phyloP scores from a whole-genome alignment of 2,113 vertebrate genomes.

The Nesoenas mayeri region DNA sequence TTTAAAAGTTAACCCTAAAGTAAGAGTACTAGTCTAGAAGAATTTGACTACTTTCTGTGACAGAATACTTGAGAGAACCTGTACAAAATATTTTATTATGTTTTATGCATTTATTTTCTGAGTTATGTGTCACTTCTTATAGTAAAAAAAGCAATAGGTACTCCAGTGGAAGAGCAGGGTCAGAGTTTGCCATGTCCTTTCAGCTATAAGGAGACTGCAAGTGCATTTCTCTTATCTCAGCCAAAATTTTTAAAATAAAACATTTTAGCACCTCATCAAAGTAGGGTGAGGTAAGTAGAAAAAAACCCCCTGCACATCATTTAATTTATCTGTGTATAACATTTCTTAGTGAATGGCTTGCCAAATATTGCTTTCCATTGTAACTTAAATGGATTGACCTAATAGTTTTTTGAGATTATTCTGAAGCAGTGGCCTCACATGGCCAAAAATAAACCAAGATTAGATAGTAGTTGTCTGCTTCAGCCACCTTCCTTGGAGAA shows the following conservation, averaged over 20 bases:
- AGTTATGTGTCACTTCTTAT: background rate
- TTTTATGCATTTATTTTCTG: background rate
- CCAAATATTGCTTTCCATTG: accelerated
- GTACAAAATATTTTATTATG: background rate
- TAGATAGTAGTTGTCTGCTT: background rate
- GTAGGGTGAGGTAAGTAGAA: background rate
- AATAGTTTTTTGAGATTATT: background rate
- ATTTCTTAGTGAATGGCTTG: background rate
- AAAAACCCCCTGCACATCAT: background rate
- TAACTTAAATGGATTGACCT: background rate
- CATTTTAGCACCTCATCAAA: background rate
- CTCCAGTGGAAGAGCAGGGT: background rate
- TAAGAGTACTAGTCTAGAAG: background rate
- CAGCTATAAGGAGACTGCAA: background rate
- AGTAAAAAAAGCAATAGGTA: background rate
- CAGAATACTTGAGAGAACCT: background rate
- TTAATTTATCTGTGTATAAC: background rate
- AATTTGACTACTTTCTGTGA: background rate
- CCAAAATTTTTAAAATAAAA: background rate
- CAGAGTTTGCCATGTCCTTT: background rate
- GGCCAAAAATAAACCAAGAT: background rate
- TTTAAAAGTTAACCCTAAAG: background rate
- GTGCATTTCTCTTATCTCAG: background rate
- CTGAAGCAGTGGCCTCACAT: background rate
- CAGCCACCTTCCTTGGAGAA: background rate